Evolutionary conservation across 2,888 invertebrate genomes (phyloP).

Genomic region (Entomobrya proxima): DNA sequence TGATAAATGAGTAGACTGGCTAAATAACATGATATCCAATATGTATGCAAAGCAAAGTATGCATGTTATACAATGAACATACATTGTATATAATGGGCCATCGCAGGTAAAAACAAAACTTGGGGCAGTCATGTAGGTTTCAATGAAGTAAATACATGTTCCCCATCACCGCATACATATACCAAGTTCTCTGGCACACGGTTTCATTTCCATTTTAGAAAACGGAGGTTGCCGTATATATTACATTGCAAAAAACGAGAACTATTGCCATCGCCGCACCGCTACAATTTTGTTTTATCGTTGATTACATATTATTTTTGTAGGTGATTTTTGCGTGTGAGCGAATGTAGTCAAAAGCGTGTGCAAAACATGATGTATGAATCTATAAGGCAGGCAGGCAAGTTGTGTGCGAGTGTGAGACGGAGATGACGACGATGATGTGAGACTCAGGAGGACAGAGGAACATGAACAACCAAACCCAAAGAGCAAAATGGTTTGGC

Average conservation of each 20-base stretch:
- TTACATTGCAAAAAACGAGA: neutral
- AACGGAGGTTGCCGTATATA: neutral
- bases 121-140: too few relatives aligned
- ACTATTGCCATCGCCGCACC: neutral
- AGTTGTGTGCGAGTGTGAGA: too few relatives aligned
- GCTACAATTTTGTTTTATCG: neutral
- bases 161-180: too few relatives aligned
- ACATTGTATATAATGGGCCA: neutral
- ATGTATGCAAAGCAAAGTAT: neutral
- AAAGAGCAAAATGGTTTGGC: too few relatives aligned
- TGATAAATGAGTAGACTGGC: neutral
- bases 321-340: neutral
- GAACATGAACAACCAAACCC: neutral
- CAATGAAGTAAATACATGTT: too few relatives aligned
- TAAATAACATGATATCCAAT: neutral
- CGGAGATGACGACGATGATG: too few relatives aligned
- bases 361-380: constrained; percentile 15
- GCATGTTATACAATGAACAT: neutral
- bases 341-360: neutral
- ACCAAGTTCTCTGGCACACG: too few relatives aligned
- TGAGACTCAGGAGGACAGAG: neutral
- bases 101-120: too few relatives aligned
- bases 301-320: neutral
- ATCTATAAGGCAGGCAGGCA: too few relatives aligned
- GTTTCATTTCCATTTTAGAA: neutral